Evolutionary conservation across 2,797 vertebrate genomes (phyloP).

Genomic region (Xenops minutus): DNA sequence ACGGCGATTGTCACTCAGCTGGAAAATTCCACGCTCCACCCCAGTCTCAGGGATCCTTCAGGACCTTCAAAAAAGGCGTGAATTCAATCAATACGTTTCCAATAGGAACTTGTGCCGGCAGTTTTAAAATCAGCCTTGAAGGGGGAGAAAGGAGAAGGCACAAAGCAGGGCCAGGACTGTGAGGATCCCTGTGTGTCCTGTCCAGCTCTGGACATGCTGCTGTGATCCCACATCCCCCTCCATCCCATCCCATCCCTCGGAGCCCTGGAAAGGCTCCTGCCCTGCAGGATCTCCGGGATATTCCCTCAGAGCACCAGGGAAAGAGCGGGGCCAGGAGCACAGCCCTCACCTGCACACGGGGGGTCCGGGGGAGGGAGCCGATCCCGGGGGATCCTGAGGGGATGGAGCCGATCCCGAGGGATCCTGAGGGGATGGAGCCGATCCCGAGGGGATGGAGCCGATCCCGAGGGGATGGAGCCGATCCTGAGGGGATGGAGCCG

Average conservation of each 20-base stretch:
- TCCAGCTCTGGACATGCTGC: no score
- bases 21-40: background rate
- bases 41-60: background rate
- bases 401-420: no score
- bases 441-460: no score
- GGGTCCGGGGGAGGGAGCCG: no score
- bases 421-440: no score
- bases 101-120: background rate
- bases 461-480: no score
- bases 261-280: background rate
- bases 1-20: background rate
- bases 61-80: background rate
- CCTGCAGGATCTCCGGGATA: accelerated
- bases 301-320: accelerated
- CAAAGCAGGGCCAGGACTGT: background rate
- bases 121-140: background rate
- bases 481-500: no score
- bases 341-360: no score
- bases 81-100: background rate
- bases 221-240: background rate
- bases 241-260: accelerated
- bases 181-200: background rate
- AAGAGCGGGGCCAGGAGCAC: no score
- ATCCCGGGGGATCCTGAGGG: no score
- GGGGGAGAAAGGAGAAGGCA: background rate